A percentile compares a stretch with the other conserved stretches of the same genome.
phyloP scores from a whole-genome alignment of 2,113 vertebrate species.

The Pituophis catenifer region DNA sequence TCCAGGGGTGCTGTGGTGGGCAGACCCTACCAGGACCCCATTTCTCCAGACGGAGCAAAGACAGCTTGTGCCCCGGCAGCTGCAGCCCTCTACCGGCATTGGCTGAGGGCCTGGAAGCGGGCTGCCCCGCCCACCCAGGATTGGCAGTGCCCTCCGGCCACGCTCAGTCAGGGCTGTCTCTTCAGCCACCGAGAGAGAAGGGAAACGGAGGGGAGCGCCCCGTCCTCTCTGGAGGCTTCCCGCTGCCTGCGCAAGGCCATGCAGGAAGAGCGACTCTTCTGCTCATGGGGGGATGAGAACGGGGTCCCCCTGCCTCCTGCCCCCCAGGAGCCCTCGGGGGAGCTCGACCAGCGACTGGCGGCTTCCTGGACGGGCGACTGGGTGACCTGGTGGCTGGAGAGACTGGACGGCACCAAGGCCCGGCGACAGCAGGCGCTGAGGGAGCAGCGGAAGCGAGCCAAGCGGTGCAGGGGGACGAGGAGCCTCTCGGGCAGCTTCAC shows the following conservation, averaged over 20 bases:
- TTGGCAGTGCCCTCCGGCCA: constrained; percentile 1
- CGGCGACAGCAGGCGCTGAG: constrained; percentile 51
- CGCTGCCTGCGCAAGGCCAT: constrained; percentile 47
- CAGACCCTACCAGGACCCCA: fast-evolving
- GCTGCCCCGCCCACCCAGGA: fast-evolving
- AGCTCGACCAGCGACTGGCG: neutral
- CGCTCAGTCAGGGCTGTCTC: constrained; percentile 16
- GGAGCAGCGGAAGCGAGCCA: constrained; percentile 66
- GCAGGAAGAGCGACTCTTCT: constrained; percentile 58
- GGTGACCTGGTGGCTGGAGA: constrained; percentile 74
- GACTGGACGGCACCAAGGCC: constrained; percentile 48
- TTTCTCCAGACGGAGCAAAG: neutral
- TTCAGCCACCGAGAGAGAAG: neutral
- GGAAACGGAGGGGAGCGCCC: fast-evolving
- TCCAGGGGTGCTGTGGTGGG: fast-evolving
- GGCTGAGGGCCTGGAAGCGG: constrained; percentile 27
- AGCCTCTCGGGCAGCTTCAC: constrained; percentile 73
- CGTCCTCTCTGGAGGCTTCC: fast-evolving
- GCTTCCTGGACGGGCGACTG: constrained; percentile 55
- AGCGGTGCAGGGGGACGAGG: constrained; percentile 28
- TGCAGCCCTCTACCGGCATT: constrained; percentile 17
- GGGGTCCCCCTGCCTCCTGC: neutral
- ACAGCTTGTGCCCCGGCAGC: fast-evolving
- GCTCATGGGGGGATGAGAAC: constrained; percentile 22
- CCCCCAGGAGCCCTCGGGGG: constrained; percentile 53